Conservation (phyloP, 2,113 vertebrate genomes). For the Morone saxatilis region DNA sequence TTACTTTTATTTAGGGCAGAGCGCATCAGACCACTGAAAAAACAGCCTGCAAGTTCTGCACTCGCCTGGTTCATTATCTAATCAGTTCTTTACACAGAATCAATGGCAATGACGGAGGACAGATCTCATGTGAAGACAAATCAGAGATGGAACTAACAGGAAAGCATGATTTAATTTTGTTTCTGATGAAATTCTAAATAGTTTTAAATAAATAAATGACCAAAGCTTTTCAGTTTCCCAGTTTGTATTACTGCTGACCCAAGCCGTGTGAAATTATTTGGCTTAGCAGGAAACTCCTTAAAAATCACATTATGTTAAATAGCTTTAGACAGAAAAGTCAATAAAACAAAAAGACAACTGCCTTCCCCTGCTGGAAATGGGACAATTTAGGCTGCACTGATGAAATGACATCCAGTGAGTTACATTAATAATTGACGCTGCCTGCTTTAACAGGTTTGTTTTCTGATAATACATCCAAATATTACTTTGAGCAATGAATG, state of each 20-base stretch:
- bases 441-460: no score
- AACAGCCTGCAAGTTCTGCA: constrained; percentile 35
- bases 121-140: constrained; percentile 16
- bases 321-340: not conserved
- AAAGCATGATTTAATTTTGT: not conserved
- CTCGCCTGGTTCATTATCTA: constrained; percentile 29
- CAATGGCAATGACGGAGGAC: constrained; percentile 16
- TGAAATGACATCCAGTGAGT: not conserved
- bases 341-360: not conserved
- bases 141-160: not conserved
- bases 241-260: not conserved
- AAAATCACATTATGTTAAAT: constrained; percentile 3
- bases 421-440: not conserved
- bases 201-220: not conserved
- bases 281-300: not conserved
- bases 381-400: not conserved
- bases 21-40: constrained; percentile 45
- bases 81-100: constrained; percentile 48
- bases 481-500: no score
- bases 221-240: constrained; percentile 4
- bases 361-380: not conserved
- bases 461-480: no score
- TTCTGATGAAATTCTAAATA: not conserved
- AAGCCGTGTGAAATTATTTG: not conserved
- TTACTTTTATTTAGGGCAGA: constrained; percentile 56